A percentile compares a stretch with the other conserved stretches of the same genome.
phyloP scores from a whole-genome alignment of 2,797 vertebrate species.

The Macropus fuliginosus region DNA sequence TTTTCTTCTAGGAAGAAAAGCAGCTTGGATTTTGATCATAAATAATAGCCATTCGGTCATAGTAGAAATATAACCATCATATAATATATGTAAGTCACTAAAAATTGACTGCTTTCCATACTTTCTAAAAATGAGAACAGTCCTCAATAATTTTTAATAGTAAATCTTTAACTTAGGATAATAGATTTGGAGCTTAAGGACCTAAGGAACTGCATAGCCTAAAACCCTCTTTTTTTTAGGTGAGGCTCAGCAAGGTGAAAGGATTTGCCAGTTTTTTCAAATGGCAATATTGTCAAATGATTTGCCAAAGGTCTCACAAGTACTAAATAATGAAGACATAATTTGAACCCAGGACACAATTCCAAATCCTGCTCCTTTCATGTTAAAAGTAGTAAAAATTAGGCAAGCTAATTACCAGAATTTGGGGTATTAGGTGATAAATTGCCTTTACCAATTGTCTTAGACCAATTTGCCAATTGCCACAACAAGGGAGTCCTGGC shows the following conservation, averaged over 20 bases:
- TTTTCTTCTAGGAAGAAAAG: not conserved
- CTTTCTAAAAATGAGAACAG: not conserved
- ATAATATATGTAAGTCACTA: not conserved
- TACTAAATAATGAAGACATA: not conserved
- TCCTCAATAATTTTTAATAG: not conserved
- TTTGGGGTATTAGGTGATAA: not conserved
- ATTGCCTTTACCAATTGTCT: not conserved
- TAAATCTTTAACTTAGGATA: not conserved
- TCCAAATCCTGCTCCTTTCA: not conserved
- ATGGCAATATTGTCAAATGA: not conserved
- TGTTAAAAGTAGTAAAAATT: not conserved
- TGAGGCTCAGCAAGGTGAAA: not conserved
- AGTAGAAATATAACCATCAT: not conserved
- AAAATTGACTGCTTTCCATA: not conserved
- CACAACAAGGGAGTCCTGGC: not conserved
- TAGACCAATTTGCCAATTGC: not conserved
- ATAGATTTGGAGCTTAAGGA: not conserved
- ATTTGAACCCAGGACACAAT: not conserved
- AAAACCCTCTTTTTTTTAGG: too few species aligned
- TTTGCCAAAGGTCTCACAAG: too few species aligned
- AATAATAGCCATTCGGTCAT: not conserved
- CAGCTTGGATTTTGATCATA: not conserved
- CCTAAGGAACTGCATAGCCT: too few species aligned
- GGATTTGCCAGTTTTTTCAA: too few species aligned
- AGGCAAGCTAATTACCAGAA: not conserved